Evolutionary conservation across 1,140 invertebrate species (phyloP).

Genomic region (Physella acuta): DNA sequence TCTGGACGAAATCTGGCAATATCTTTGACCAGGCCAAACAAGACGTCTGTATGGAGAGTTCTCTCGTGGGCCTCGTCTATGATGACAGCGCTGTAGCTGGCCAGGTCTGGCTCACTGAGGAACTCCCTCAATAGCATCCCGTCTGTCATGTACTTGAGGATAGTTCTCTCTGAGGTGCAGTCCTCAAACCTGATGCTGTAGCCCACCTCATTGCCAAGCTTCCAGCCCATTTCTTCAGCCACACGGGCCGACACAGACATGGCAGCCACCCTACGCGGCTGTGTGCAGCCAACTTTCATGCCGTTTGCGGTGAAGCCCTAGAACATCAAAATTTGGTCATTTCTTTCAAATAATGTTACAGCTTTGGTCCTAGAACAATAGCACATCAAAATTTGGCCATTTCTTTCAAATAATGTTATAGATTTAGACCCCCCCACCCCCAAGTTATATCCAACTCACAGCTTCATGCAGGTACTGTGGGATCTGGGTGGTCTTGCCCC

Average conservation of each 20-base stretch:
- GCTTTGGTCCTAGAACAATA: conserved; percentile 67
- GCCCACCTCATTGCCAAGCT: conserved; percentile 74
- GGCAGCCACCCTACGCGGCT: conserved; percentile 77
- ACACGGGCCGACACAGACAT: conserved; percentile 78
- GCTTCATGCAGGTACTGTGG: conserved; percentile 95
- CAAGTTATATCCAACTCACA: no score
- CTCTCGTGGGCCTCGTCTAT: conserved; percentile 99
- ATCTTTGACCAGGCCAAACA: conserved; percentile 98
- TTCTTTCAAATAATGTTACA: background rate
- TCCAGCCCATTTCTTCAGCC: conserved; percentile 72
- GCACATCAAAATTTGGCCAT: background rate
- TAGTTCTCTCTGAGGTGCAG: conserved; percentile 72
- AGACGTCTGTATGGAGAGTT: conserved; percentile 95
- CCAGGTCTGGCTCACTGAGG: conserved; percentile 92
- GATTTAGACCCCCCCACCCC: no score
- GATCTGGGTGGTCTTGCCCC: conserved; percentile 99
- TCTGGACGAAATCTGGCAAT: conserved; percentile 92
- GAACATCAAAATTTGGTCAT: background rate
- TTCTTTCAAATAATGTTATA: background rate
- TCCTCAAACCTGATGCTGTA: conserved; percentile 81
- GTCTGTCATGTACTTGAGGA: conserved; percentile 99
- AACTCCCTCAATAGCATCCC: conserved; percentile 97
- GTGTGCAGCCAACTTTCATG: conserved; percentile 80
- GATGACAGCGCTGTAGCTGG: conserved; percentile 89
- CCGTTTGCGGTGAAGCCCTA: conserved; percentile 68